Conservation (phyloP, 2,113 vertebrate species). For the Campylomormyrus numenius region DNA sequence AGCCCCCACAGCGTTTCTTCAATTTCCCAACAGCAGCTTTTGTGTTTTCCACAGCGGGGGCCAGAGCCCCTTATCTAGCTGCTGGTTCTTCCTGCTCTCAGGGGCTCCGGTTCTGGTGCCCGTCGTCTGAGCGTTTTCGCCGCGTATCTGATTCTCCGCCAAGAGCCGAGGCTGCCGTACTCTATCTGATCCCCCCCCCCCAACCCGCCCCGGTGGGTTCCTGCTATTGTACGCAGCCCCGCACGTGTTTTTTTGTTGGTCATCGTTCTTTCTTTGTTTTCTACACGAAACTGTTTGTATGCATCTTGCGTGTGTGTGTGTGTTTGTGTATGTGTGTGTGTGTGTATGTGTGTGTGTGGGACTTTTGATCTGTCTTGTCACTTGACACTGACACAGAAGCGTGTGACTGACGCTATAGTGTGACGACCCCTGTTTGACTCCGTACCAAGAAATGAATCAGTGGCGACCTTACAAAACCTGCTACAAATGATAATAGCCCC, state of each 20-base stretch:
- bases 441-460: not conserved
- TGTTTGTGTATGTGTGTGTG: too few relatives aligned
- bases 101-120: not conserved
- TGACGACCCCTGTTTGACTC: not conserved
- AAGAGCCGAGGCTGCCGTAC: not conserved
- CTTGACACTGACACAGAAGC: not conserved
- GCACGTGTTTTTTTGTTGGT: not conserved
- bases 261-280: not conserved
- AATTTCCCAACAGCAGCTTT: not conserved
- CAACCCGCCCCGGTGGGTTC: not conserved
- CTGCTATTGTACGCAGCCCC: conserved; percentile 14
- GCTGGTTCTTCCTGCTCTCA: conserved; percentile 16
- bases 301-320: too few relatives aligned
- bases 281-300: not conserved
- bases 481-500: not conserved
- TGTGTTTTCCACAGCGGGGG: not conserved
- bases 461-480: not conserved
- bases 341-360: not conserved
- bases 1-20: not conserved
- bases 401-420: not conserved
- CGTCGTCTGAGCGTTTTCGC: conserved; percentile 4
- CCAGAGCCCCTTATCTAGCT: conserved; percentile 19
- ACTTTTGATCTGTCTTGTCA: not conserved
- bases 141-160: conserved; percentile 12
- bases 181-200: not conserved